Percentiles rank a stretch among this genome's conserved stretches.
Conservation (phyloP, 2,888 invertebrate genomes). For the Reticulitermes lucifugus region DNA sequence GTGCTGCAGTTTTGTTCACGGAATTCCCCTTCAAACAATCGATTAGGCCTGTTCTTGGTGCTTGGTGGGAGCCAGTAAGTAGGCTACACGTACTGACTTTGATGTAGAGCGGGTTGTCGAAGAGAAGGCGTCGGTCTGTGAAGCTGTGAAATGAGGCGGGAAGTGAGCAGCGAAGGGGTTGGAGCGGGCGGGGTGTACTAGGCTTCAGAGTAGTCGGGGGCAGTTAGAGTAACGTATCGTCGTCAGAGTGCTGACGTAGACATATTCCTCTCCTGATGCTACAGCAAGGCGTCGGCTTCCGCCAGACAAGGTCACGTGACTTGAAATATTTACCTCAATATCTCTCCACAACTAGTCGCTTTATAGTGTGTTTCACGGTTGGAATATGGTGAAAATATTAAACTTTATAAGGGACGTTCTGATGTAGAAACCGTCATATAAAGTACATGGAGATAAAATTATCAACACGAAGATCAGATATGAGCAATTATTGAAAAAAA, state of each 20-base stretch:
- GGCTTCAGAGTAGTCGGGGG: not conserved
- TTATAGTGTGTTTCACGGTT: not conserved
- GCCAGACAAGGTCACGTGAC: conserved; percentile 8
- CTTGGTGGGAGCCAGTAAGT: not conserved
- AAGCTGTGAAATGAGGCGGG: conserved; percentile 38
- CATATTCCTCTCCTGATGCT: conserved; percentile 28
- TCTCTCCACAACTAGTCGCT: not conserved
- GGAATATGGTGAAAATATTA: not conserved
- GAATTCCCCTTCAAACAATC: not conserved
- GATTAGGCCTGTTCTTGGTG: not conserved
- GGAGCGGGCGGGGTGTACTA: not conserved
- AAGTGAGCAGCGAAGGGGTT: conserved; percentile 16
- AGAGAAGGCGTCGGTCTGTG: conserved; percentile 26
- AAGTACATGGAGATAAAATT: too few species aligned
- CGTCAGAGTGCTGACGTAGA: conserved; percentile 27
- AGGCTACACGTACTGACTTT: conserved; percentile 18
- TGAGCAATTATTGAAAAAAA: too few species aligned
- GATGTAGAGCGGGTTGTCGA: conserved; percentile 26
- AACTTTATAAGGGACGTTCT: not conserved
- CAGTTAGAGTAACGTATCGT: conserved; percentile 26
- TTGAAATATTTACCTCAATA: conserved; percentile 33
- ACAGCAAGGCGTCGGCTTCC: not conserved
- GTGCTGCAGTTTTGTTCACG: not conserved
- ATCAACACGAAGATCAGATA: too few species aligned
- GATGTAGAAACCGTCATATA: too few species aligned